Evolutionary conservation across 2,797 vertebrate species (phyloP), one percentile per base, ranked within the genome.

Genomic region (Vultur gryphus): DNA sequence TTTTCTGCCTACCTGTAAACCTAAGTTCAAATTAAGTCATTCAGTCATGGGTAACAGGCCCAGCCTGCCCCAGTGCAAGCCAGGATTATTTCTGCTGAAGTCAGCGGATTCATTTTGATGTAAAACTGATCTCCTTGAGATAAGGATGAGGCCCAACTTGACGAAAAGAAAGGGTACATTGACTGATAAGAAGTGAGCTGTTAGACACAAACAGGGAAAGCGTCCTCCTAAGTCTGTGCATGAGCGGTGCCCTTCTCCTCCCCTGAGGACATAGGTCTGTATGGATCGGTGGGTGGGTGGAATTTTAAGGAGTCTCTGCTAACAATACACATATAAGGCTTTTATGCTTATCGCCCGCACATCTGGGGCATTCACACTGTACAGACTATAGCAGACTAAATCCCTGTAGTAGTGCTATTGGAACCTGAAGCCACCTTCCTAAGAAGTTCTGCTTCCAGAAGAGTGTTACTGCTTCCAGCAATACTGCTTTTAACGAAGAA

Each of bases 251-350:
- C 16, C 21, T 51, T 21, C 59, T 80, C 16, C n/a, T 69, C 39
- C 31, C n/a, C 1, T 6, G 33, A 66, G 39, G 49, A 62, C 55
- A 11, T 12, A 8, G 26, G 48, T 75, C 57, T 71, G 24, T 24
- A 4, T 5, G 13, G 69, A 26, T 23, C 16, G 62, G 15, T 15
- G 4, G 51, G 43, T 11, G 4, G 1, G 2, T 2, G 1, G 33
- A 24, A 66, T 59, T 73, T 52, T 73, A 39, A 55, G 48, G 59
- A 8, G 2, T 82, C 44, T 44, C 41, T 67, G 16, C 2, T 2
- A 70, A 35, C 9, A 55, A 24, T 25, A 26, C 29, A 43, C 28
- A 31, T 6, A 7, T 41, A 41, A 72, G 20, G 70, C 11, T 62
- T 31, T 57, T n/a, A 29, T 11, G 54, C 54, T 87, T 64, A 52